Conservation (phyloP, 2,888 invertebrate genomes). For the Drosophila algonquin region DNA sequence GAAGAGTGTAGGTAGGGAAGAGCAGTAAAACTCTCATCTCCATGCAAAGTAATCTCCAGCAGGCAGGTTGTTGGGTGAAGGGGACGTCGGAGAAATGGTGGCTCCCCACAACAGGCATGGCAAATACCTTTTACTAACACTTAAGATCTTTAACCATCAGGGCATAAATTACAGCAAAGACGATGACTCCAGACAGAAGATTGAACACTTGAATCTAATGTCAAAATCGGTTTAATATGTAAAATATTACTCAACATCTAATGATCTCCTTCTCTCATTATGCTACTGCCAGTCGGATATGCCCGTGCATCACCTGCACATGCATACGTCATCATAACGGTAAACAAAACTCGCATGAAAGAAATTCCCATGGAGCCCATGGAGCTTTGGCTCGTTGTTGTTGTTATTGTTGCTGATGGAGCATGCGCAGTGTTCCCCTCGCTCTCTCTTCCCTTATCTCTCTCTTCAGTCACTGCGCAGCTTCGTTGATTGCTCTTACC, state of each 20-base stretch:
- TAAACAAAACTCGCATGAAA: slow-evolving; percentile 66
- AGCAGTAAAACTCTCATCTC: slow-evolving; percentile 25
- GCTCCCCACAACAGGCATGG: not conserved
- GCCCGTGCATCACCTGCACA: not conserved
- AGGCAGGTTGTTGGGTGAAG: slow-evolving; percentile 27
- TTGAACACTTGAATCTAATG: no score
- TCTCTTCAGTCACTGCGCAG: slow-evolving; percentile 50
- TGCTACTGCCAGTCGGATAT: not conserved
- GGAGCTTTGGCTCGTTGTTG: slow-evolving; percentile 9
- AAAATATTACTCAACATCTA: no score
- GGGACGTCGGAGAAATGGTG: not conserved
- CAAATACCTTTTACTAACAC: not conserved
- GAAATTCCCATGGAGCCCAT: slow-evolving; percentile 60
- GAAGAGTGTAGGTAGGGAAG: not conserved
- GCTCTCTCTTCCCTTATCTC: not conserved
- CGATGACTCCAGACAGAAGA: no score
- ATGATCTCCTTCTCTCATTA: not conserved
- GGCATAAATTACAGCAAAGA: no score
- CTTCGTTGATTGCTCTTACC: slow-evolving; percentile 33
- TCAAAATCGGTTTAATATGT: no score
- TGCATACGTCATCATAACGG: slow-evolving; percentile 51
- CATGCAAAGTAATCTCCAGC: slow-evolving; percentile 16
- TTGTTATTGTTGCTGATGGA: not conserved
- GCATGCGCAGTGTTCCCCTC: slow-evolving; percentile 37
- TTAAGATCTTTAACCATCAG: no score